Conservation (phyloP, 2,888 invertebrate genomes). For the Panopea generosa region DNA sequence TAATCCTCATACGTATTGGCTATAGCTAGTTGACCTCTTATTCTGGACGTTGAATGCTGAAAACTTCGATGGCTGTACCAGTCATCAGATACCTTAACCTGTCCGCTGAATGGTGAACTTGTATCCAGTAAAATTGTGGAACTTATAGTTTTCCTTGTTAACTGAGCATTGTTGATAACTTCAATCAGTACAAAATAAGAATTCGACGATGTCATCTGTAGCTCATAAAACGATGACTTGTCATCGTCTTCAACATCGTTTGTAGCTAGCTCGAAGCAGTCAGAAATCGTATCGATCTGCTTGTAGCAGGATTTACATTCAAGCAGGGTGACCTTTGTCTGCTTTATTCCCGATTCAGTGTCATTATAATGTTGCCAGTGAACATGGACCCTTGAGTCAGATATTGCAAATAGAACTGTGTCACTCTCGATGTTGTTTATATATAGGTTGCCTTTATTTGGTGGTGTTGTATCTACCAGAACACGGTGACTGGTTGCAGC, state of each 20-base stretch:
- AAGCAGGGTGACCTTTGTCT: slow-evolving; percentile 23
- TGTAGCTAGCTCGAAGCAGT: slow-evolving; percentile 36
- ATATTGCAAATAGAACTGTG: slow-evolving; percentile 31
- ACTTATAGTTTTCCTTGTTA: slow-evolving; percentile 27
- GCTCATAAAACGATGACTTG: slow-evolving; percentile 60
- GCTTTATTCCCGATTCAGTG: slow-evolving; percentile 44
- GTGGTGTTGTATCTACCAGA: slow-evolving; percentile 65
- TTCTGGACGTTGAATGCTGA: slow-evolving; percentile 45
- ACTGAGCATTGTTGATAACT: slow-evolving; percentile 58
- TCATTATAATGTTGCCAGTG: slow-evolving; percentile 49
- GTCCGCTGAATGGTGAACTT: slow-evolving; percentile 53
- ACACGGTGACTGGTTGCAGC: slow-evolving; percentile 45
- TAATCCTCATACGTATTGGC: slow-evolving; percentile 43
- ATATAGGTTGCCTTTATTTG: slow-evolving; percentile 38
- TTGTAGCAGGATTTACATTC: slow-evolving; percentile 32
- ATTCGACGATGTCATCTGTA: slow-evolving; percentile 36
- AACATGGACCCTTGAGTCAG: slow-evolving; percentile 34
- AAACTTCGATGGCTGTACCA: slow-evolving; percentile 49
- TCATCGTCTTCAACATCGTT: slow-evolving; percentile 38
- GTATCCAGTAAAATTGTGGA: slow-evolving; percentile 55
- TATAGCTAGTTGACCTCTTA: slow-evolving; percentile 54
- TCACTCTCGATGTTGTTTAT: slow-evolving; percentile 36
- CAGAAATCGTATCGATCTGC: not conserved
- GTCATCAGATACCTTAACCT: slow-evolving; percentile 55
- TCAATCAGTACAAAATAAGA: slow-evolving; percentile 55